Percentiles rank a stretch among this genome's conserved stretches.
These are phyloP conservation scores for Trachelipus rathkii DNA, from an alignment of 1,140 invertebrate genomes.

Conservation along the genomic window DNA sequence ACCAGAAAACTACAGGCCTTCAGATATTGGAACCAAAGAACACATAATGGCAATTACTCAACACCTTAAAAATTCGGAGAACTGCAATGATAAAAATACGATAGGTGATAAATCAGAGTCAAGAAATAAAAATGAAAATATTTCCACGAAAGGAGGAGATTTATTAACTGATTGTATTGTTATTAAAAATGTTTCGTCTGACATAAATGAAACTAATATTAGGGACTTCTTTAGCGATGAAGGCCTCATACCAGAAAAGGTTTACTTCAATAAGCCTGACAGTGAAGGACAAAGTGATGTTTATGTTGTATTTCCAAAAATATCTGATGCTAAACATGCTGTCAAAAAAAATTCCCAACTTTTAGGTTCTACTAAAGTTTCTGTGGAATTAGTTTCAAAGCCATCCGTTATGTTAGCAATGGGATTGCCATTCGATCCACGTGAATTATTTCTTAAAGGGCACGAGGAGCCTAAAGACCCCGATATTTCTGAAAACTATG, in stretches of 20 bases:
- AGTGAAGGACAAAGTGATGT: conserved; percentile 24
- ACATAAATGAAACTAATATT: conserved; percentile 37
- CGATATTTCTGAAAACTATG: not conserved
- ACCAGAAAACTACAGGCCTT: not conserved
- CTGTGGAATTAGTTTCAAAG: conserved; percentile 38
- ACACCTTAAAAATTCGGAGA: not conserved
- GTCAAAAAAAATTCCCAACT: conserved; percentile 36
- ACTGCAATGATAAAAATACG: conserved; percentile 14
- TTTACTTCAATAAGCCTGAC: conserved; percentile 33
- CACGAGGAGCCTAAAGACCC: conserved; percentile 14
- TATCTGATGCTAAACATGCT: conserved; percentile 32
- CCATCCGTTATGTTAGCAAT: conserved; percentile 43
- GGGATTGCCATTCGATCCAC: conserved; percentile 42
- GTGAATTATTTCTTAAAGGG: conserved; percentile 40
- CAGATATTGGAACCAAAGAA: conserved; percentile 3
- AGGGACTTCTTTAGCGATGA: conserved; percentile 44
- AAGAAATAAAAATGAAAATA: not conserved
- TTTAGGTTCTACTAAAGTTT: conserved; percentile 33
- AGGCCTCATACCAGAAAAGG: conserved; percentile 39
- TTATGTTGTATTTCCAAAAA: conserved; percentile 39
- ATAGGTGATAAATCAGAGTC: conserved; percentile 14
- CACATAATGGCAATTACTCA: not conserved
- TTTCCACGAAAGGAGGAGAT: conserved; percentile 26
- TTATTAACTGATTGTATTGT: conserved; percentile 40
- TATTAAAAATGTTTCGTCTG: conserved; percentile 38